Evolutionary conservation across 2,113 vertebrate genomes (phyloP).

Genomic region (Crocuta crocuta): DNA sequence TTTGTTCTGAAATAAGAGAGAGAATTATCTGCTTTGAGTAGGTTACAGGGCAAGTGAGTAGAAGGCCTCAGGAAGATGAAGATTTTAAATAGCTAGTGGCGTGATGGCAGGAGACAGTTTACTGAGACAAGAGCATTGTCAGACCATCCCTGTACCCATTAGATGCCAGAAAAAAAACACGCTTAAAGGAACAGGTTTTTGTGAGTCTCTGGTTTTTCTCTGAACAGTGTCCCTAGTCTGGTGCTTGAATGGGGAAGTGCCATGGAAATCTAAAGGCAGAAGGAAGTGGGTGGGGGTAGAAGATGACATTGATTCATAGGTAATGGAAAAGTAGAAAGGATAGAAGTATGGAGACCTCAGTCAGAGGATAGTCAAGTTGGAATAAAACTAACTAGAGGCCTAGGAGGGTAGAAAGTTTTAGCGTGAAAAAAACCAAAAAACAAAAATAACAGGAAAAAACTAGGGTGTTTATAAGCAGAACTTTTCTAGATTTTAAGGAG

Average conservation of each 20-base stretch:
- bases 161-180: not conserved
- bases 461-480: not conserved
- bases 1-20: not conserved
- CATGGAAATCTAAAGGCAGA: not conserved
- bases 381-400: not conserved
- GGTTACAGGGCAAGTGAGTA: not conserved
- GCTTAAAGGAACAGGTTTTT: not conserved
- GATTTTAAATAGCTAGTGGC: not conserved
- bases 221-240: not conserved
- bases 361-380: not conserved
- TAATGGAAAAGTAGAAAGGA: not conserved
- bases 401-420: not conserved
- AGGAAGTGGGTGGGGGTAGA: not conserved
- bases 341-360: not conserved
- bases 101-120: not conserved
- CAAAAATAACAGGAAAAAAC: not conserved
- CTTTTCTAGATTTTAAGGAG: not conserved
- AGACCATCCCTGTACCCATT: not conserved
- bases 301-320: not conserved
- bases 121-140: not conserved
- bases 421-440: not conserved
- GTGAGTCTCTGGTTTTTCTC: not conserved
- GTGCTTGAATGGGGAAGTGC: not conserved
- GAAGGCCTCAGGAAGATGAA: not conserved
- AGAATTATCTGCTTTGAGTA: not conserved